Evolutionary conservation across 92 coral and sea anemone species (phyloP), one percentile per base, ranked within the genome.

Genomic region (Palythoa grandis): DNA sequence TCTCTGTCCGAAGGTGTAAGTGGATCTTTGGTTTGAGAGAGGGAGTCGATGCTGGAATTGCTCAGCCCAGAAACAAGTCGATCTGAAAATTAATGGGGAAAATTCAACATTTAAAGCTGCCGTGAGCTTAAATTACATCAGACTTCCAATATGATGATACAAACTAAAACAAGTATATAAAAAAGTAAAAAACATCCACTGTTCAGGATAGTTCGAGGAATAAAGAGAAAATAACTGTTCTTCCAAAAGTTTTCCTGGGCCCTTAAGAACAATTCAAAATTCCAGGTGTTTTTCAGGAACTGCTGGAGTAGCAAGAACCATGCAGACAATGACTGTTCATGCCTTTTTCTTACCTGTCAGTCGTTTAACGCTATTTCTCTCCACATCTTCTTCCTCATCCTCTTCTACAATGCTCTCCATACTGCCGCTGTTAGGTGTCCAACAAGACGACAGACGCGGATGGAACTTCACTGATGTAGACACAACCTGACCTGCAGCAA

Each of bases 381-480:
- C 92, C 54, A 78, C 85, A 70, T 89, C 92, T 14, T 78, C 78
- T 23, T 76, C 79, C 60, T 94, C 95, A 84, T 94, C 98, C 70
- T 92, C 95, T 74, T 94, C 95, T 47, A 92, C 96, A 61, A 96
- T 90, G 82, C 97, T 92, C 65, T 94, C 99, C 88, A 93, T 90
- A 82, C 97, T 95, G 63, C 95, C 98, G 77, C 91, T 91, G 89
- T 92, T 74, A 25, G 98, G 92, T 38, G 98, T 88, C 94, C 96
- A 97, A 37, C 95, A 96, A 7, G 92, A 84, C 10, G 92, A 90
- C 61, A 92, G 89, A 61, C 94, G 95, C 12, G 95, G 91, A 65
- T 68, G 78, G 38, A 85, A 80, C 93, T 90, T 92, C 35, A 87
- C 67, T 8, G 78, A 52, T 76, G 82, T 76, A 70, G 84, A 92